Base-by-base conservation (phyloP, 2,797 vertebrate species). In the Notamacropus eugenii region DNA sequence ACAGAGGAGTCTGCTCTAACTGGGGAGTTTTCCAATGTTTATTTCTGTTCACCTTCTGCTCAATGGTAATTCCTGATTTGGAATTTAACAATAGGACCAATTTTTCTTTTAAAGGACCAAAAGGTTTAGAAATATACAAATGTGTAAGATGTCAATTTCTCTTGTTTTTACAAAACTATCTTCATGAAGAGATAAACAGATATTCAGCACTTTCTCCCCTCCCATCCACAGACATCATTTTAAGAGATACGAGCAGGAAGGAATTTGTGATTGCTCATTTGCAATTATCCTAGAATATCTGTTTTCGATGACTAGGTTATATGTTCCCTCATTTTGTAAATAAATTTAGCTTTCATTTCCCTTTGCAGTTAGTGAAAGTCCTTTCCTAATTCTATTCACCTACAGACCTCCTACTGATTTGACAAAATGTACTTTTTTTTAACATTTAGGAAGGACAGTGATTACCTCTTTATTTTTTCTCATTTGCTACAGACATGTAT, bases 401-500 rank as follows among this genome's bases (percentile, higher is more conserved):
- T 91, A 54, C 90, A 96, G 87, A 97, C 19, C 4, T 95, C 2
- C 34, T 93, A 28, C 31, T 96, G 52, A 92, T 90, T 97, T 97
- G 93, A 55, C 54, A 55, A 4, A 93, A 67, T 62, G 92, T 46
- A 82, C 91, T 94, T 82, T 95, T 95, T 91, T 91, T 93, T 91
- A 94, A 31, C 27, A 5, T 24, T 8, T 95, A 91, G 10, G 74
- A 6, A 52, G 22, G 16, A 94, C 90, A 93, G 22, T 90, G 31
- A 96, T 93, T 93, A 59, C 6, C n/a, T 82, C 92, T 97, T 95
- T 52, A 87, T 94, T 96, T 16, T 57, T 95, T 55, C 40, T 97
- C n/a, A 93, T 97, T 98, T 97, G 96, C 58, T 94, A 58, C 0
- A 96, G 67, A 93, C 31, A 91, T 46, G 52, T 62, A 93, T 95